Evolutionary conservation across 2,888 invertebrate genomes (phyloP), one percentile per base, ranked within the genome.

Genomic region (Agrochola lychnidis): DNA sequence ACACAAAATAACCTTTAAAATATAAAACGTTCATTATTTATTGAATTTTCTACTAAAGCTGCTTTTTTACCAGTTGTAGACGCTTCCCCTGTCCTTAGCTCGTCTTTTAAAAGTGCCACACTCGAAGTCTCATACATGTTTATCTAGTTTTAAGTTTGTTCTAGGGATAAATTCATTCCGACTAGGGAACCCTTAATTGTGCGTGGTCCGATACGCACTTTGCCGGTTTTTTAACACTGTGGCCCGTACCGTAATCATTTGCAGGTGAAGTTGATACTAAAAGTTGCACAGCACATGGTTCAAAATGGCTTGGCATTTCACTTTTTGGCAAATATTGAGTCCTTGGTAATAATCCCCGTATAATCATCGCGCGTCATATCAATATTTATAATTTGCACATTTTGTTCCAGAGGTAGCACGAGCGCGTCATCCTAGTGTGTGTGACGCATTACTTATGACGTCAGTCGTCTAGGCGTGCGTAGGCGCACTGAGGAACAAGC

Each of bases 371-470:
- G 48, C 62, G 62, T 56, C 30, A 42, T 74, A 63, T 42, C 16
- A 51, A 51, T 59, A 64, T 75, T 74, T 59, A 74, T 25, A 22
- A 45, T 59, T 22, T 4, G 22, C 30, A 25, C 45, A 25, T 77
- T 67, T 62, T 62, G 30, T 79, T 79, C 16, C 82, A 79, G 79
- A 42, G 48, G 10, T 5, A 59, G 22, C 19, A 25, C 42, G 42
- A 4, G 16, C 7, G 42, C 40, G 67, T 48, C 61, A 51, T 14
- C 61, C 19, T 42, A 62, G 42, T 6, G 45, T 4, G n/a, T 19
- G 59, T 48, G 53, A 67, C 53, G 61, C 42, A 67, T 42, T 25
- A 63, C 62, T 63, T 42, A 25, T 63, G 63, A 75, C 76, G 75
- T 51, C 48, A 42, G 19, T 9, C 30, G 40, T 51, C 51, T 59